Base-by-base conservation (phyloP, 2,888 invertebrate genomes). In the Salpingus planirostris region DNA sequence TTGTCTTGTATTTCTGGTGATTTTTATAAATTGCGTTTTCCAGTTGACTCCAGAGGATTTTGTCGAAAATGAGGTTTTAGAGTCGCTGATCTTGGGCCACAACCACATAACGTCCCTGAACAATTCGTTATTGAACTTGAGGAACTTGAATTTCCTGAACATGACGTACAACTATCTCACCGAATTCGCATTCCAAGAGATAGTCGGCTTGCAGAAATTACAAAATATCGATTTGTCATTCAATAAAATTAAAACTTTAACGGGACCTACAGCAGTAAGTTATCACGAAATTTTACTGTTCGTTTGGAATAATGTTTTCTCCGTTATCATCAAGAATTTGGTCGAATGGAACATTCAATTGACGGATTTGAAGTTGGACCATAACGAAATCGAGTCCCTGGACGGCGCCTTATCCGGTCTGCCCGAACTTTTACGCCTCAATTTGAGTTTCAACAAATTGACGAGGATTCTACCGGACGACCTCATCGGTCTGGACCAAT, bases 141-240 rank as follows among this genome's bases (percentile, higher is more conserved):
- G 74, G 47, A 74, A 76, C 6, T 63, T 89, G 12, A 71, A 73
- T 42, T 74, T 72, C 43, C 69, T 84, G 24, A 87, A 87, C 63
- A 67, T 89, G 38, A 83, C 85, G 0, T 77, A 78, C 55, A 89
- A 89, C 57, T 68, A 71, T 21, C 69, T 88, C 33, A 69, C 72
- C 1, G 83, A 85, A 52, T 88, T 89, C 64, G 85, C 85, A 0
- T 72, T 88, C 52, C 77, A 80, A 57, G 84, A 88, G 60, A 75
- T 88, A 25, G 77, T 78, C 34, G 86, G 86, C 0, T 62, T 88
- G 36, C 74, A 75, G 43, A 72, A 73, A 41, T 64, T 89, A n/a
- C 74, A 74, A 27, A 70, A 76, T 10, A 72, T 88, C 32, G 87
- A 87, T 63, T 66, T 88, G 13, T 86, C 86, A 2, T 72, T 77